These are phyloP conservation scores for Sphyrna mokarran DNA, from an alignment of 2,113 vertebrate species.

Conservation along the genomic window DNA sequence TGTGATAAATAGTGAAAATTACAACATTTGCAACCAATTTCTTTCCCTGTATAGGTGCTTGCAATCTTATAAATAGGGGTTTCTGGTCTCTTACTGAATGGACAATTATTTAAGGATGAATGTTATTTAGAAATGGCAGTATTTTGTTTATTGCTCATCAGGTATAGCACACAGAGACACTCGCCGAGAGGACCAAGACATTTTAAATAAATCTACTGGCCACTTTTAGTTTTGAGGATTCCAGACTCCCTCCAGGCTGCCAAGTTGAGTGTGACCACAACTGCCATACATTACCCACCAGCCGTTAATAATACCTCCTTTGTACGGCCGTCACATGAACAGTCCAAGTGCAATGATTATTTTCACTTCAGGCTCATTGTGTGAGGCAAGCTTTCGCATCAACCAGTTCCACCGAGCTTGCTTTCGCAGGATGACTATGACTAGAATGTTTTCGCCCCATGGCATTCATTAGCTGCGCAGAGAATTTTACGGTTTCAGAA, in stretches of 20 bases:
- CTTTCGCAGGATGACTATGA: constrained; percentile 45
- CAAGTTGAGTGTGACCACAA: constrained; percentile 46
- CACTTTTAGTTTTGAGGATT: background rate
- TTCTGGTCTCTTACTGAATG: background rate
- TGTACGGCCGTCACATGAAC: constrained; percentile 66
- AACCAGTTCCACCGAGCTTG: constrained; percentile 46
- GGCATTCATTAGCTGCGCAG: constrained; percentile 22
- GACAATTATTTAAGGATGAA: background rate
- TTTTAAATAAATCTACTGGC: background rate
- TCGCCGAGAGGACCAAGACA: background rate
- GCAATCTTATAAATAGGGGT: too few species aligned
- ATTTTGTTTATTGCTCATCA: background rate
- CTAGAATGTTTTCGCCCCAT: constrained; percentile 44
- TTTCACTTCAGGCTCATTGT: constrained; percentile 54
- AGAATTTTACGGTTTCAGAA: background rate
- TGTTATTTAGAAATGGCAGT: background rate
- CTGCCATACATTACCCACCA: constrained; percentile 52
- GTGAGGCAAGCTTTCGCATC: constrained; percentile 55
- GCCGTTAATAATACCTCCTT: constrained; percentile 58
- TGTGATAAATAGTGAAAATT: background rate
- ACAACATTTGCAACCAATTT: background rate
- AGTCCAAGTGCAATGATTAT: constrained; percentile 56
- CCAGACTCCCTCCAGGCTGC: constrained; percentile 48
- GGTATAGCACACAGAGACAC: background rate
- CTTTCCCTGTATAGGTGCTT: background rate